Conservation (phyloP, 2,797 vertebrate species). For the Gobio occitaniae region DNA sequence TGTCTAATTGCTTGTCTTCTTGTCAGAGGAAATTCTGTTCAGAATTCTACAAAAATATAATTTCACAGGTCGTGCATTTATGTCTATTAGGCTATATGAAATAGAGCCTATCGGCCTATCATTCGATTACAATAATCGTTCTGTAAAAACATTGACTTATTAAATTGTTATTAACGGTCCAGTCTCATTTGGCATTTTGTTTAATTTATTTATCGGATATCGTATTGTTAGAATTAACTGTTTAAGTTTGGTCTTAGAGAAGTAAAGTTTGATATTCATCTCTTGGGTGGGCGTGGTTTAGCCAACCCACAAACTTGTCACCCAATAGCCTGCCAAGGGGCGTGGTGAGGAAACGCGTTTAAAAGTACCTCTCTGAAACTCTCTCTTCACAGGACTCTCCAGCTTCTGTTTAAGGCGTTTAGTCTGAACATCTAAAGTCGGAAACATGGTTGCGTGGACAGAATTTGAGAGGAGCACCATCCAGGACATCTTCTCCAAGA, state of each 20-base stretch:
- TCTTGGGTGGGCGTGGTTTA: background rate
- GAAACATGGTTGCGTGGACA: constrained; percentile 71
- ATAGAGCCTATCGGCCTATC: background rate
- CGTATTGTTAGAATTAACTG: background rate
- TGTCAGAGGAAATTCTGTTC: no score
- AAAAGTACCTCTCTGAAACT: constrained; percentile 28
- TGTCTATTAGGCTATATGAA: background rate
- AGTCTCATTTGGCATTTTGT: background rate
- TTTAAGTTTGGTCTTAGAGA: background rate
- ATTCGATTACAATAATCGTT: background rate
- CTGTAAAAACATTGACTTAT: background rate
- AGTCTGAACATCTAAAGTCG: constrained; percentile 35
- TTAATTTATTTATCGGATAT: background rate
- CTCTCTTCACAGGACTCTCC: background rate
- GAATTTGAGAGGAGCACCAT: constrained; percentile 68
- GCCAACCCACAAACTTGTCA: constrained; percentile 1
- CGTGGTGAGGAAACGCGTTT: constrained; percentile 18
- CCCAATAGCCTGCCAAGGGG: constrained; percentile 26
- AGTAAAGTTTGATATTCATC: background rate
- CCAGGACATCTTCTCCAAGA: constrained; percentile 63
- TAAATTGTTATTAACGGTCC: background rate
- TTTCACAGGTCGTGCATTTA: background rate
- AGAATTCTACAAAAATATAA: background rate
- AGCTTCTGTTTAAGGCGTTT: constrained; percentile 15
- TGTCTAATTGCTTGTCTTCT: no score